Evolutionary conservation across 2,797 vertebrate genomes (phyloP).

Genomic region (Gymnopithys bicolor): DNA sequence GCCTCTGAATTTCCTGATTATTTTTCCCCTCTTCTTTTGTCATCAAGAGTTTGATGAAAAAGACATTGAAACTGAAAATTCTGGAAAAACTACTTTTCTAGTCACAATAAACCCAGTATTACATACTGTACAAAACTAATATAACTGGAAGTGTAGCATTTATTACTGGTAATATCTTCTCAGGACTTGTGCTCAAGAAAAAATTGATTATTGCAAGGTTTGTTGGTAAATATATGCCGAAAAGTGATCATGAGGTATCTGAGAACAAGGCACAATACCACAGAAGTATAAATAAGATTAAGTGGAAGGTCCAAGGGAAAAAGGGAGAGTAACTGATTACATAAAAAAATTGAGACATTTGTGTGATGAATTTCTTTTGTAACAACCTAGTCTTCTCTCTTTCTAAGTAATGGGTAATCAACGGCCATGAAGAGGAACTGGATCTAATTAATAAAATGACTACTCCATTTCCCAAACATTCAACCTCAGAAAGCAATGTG

Average conservation of each 20-base stretch:
- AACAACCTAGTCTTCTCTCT: neutral
- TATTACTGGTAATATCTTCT: constrained; percentile 19
- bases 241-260: neutral
- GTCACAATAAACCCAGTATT: neutral
- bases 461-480: constrained; percentile 17
- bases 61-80: neutral
- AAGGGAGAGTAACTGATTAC: neutral
- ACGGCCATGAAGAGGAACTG: constrained; percentile 17
- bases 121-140: neutral
- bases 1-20: neutral
- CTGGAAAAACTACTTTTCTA: neutral
- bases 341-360: constrained; percentile 23
- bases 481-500: constrained; percentile 24
- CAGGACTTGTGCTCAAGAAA: neutral
- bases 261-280: neutral
- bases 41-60: constrained; percentile 32
- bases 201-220: constrained; percentile 1
- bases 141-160: neutral
- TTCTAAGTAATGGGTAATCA: constrained; percentile 39
- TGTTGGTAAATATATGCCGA: constrained; percentile 7
- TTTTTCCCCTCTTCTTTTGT: neutral
- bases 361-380: neutral
- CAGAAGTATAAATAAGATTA: constrained; percentile 12
- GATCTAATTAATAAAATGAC: constrained; percentile 55
- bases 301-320: neutral